A percentile compares a stretch with the other conserved stretches of the same genome.
Evolutionary conservation across 1,140 invertebrate species (phyloP).

Genomic region (Gonatopus flavifemur): DNA sequence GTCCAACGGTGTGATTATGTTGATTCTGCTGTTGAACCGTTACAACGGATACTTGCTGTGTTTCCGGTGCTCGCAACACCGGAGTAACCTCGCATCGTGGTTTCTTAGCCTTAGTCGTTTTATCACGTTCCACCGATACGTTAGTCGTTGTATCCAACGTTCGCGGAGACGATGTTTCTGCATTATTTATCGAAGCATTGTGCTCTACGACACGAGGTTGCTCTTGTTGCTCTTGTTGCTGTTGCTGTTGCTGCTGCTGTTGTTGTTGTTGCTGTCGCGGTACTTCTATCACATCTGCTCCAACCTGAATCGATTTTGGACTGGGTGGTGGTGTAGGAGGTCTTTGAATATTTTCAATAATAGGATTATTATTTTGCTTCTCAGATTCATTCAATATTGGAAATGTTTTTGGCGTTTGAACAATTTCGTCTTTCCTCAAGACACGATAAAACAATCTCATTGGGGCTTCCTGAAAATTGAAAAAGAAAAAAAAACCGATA

Average conservation of each 20-base stretch:
- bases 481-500: too few relatives aligned
- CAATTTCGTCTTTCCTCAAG: constrained; percentile 25
- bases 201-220: constrained; percentile 17
- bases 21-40: constrained; percentile 6
- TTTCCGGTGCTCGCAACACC: constrained; percentile 40
- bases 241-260: not conserved
- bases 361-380: constrained; percentile 15
- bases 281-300: too few relatives aligned
- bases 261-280: too few relatives aligned
- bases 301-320: constrained; percentile 35
- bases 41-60: constrained; percentile 16
- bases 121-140: constrained; percentile 21
- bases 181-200: constrained; percentile 6
- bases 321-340: constrained; percentile 50
- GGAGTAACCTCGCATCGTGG: constrained; percentile 51
- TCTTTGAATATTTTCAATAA: constrained; percentile 48
- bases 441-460: constrained; percentile 48
- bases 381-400: constrained; percentile 3
- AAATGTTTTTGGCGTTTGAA: constrained; percentile 2
- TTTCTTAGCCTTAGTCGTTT: constrained; percentile 44
- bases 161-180: constrained; percentile 1
- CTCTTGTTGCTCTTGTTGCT: not conserved
- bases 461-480: constrained; percentile 48
- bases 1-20: not conserved
- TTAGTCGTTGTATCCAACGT: constrained; percentile 8